Evolutionary conservation across 2,113 vertebrate genomes (phyloP).

Genomic region (Epinephelus lanceolatus): DNA sequence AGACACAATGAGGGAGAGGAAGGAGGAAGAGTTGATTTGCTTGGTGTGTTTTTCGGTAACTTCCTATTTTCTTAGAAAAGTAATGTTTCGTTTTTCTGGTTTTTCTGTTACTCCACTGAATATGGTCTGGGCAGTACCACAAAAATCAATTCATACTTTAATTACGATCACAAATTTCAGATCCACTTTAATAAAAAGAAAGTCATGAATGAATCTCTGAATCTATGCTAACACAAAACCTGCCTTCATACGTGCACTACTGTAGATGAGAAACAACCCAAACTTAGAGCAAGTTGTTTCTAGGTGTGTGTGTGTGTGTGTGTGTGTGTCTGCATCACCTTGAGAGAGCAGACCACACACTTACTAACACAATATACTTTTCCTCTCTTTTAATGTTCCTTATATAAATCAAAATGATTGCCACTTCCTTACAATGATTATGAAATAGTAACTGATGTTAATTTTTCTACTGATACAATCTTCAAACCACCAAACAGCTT

Average conservation of each 20-base stretch:
- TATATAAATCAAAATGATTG: not conserved
- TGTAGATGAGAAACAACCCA: not conserved
- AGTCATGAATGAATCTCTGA: not conserved
- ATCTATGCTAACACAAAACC: not conserved
- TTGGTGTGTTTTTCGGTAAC: conserved; percentile 59
- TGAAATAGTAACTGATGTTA: not conserved
- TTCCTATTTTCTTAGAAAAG: conserved; percentile 63
- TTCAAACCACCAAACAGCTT: not conserved
- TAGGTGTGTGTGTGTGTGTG: not conserved
- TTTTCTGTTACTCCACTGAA: not conserved
- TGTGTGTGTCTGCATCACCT: not conserved
- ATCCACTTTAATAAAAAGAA: not conserved
- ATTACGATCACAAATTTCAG: not conserved
- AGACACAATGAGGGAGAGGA: conserved; percentile 61
- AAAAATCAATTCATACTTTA: not conserved
- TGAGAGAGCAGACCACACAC: no score
- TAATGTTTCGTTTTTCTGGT: not conserved
- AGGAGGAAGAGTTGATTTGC: conserved; percentile 62
- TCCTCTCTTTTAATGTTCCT: not conserved
- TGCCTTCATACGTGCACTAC: not conserved
- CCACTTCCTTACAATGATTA: not conserved
- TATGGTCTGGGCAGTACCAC: not conserved
- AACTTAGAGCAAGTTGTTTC: not conserved
- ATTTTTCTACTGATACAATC: not conserved
- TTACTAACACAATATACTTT: no score